phyloP scores from a whole-genome alignment of 2,797 vertebrate genomes.

The Ptychobarbus kaznakovi region DNA sequence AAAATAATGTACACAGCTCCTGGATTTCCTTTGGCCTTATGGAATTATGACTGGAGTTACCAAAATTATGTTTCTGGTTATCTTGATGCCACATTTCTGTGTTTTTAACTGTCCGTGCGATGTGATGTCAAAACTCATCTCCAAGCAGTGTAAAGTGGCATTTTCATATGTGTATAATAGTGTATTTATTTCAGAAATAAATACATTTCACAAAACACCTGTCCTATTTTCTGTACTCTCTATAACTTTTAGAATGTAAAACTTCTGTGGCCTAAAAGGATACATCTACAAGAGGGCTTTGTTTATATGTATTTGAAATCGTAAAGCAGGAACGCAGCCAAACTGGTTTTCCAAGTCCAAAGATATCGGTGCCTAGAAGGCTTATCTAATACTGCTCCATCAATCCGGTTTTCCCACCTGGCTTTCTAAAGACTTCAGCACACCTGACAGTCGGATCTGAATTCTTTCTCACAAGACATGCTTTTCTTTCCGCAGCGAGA shows the following conservation, averaged over 20 bases:
- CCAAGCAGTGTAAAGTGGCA: background rate
- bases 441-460: background rate
- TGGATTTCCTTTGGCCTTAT: background rate
- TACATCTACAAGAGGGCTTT: background rate
- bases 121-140: background rate
- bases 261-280: background rate
- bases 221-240: background rate
- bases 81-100: background rate
- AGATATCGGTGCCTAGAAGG: conserved; percentile 22
- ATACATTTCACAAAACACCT: background rate
- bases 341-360: conserved; percentile 37
- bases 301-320: background rate
- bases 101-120: background rate
- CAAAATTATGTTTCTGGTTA: background rate
- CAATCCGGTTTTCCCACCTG: conserved; percentile 5
- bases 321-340: background rate
- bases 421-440: conserved; percentile 5
- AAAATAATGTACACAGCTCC: background rate
- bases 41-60: background rate
- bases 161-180: background rate
- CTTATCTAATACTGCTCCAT: background rate
- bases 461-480: background rate
- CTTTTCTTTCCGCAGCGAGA: background rate
- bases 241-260: background rate
- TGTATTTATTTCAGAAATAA: conserved; percentile 13